Conservation (phyloP, 2,797 vertebrate species). For the Smutsia temminckii region DNA sequence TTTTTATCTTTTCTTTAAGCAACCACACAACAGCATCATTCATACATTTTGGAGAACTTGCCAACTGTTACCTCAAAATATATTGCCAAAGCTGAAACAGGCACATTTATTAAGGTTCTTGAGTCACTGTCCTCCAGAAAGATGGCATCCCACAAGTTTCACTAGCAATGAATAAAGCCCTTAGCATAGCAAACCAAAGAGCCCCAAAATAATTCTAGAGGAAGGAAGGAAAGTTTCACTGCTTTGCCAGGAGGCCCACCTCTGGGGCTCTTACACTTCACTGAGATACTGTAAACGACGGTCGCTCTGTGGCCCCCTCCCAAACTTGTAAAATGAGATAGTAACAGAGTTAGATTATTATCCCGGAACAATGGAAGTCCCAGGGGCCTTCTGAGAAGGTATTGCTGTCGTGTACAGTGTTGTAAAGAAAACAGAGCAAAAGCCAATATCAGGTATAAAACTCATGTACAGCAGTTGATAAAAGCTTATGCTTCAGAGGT, state of each 20-base stretch:
- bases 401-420: fast-evolving
- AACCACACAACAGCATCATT: background rate
- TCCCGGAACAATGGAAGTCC: background rate
- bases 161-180: background rate
- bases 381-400: background rate
- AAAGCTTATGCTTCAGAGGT: background rate
- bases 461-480: background rate
- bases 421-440: background rate
- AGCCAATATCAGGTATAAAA: background rate
- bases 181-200: background rate
- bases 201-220: background rate
- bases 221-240: background rate
- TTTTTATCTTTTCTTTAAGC: background rate
- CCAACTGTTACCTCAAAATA: background rate
- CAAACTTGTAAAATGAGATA: background rate
- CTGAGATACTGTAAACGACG: background rate
- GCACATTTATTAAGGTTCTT: background rate
- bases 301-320: background rate
- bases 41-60: background rate
- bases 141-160: background rate
- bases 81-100: background rate
- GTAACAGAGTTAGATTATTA: background rate
- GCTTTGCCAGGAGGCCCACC: background rate
- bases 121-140: background rate
- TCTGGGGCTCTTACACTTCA: background rate